Conservation (phyloP, 2,888 invertebrate genomes). For the Hypolimnas misippus region DNA sequence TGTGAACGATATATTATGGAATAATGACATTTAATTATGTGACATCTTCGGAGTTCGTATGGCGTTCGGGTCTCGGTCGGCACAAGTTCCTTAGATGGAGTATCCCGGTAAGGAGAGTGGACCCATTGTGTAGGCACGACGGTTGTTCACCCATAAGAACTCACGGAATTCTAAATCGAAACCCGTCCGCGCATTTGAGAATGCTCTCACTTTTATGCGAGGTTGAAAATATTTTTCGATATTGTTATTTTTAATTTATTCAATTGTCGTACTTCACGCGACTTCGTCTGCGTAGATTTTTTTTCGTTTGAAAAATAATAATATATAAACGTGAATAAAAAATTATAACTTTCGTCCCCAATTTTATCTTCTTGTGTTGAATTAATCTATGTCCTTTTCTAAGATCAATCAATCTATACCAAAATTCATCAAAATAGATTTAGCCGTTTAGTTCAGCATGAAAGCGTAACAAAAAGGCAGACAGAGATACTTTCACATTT, state of each 20-base stretch:
- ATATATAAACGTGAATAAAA: no score
- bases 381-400: no score
- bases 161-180: conserved; percentile 55
- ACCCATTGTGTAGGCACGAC: conserved; percentile 65
- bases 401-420: no score
- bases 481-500: no score
- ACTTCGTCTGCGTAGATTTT: no score
- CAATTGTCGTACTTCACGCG: no score
- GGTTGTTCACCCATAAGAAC: conserved; percentile 73
- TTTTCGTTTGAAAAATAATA: no score
- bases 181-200: conserved; percentile 46
- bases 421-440: no score
- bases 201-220: conserved; percentile 47
- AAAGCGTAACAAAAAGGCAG: no score
- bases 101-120: conserved; percentile 72
- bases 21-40: conserved; percentile 40
- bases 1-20: conserved; percentile 28
- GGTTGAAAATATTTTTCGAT: background rate
- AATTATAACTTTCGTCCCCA: no score
- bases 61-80: conserved; percentile 41
- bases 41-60: conserved; percentile 37
- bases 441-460: no score
- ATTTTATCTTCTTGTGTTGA: no score
- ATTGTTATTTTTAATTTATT: background rate
- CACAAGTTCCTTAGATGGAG: conserved; percentile 55